Evolutionary conservation across 2,797 vertebrate species (phyloP), one percentile per base, ranked within the genome.

Genomic region (Danionella dracula): DNA sequence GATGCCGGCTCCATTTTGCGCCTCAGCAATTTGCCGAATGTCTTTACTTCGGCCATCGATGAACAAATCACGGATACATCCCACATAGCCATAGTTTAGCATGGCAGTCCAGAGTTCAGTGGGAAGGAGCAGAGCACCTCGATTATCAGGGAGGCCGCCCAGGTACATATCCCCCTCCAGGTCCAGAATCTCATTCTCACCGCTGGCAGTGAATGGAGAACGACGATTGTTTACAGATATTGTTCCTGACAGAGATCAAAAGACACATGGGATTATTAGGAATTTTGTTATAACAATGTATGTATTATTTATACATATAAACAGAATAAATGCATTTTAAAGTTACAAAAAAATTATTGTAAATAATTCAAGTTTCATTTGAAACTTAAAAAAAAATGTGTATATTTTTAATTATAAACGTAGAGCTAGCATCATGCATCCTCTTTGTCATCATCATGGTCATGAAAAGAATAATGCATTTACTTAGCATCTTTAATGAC

Each of bases 101-200:
- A 99, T 98, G 0, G 97, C 97, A 0, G 97, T 98, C 97, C 97
- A 99, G 59, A 99, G 92, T 76, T 99, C 97, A 0, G 97, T 99
- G 63, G 97, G 97, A 53, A 99, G 89, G 75, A 99, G 94, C 71
- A 99, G 95, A 29, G 92, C 92, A 1, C 90, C 91, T 0, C 95
- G 91, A 78, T 93, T 97, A 23, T 90, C 92, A 0, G 96, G 97
- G 62, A 99, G 90, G 1, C 97, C 97, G 0, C 97, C 97, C 0
- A 99, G 82, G 78, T 97, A 99, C 96, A 99, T 98, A 78, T 97
- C 94, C 0, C 97, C 96, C 75, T 99, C 97, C 72, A 99, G 86
- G 82, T 99, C 97, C 4, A 99, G 84, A 73, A 99, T 99, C 82
- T 99, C 97, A 0, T 93, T 99, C 82, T 99, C 97, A 1, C 97